Percentiles rank a stretch among this genome's conserved stretches.
Conservation (phyloP, 2,113 vertebrate species). For the Chrysochloris asiatica region DNA sequence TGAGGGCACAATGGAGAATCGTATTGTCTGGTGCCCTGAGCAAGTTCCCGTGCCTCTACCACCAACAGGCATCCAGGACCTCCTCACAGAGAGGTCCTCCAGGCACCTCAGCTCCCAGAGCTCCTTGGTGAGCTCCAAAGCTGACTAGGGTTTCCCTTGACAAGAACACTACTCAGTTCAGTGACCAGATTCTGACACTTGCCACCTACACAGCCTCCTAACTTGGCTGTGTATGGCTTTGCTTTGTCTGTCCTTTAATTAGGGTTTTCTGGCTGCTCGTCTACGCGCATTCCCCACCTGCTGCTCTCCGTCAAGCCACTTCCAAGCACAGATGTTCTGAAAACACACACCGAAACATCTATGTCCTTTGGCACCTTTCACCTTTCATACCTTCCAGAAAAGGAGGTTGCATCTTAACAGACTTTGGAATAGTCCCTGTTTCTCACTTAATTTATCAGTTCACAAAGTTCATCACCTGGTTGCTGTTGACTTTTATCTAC, state of each 20-base stretch:
- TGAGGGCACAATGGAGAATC: not conserved
- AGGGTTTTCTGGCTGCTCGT: not conserved
- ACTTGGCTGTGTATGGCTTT: not conserved
- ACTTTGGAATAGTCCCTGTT: not conserved
- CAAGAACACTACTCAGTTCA: not conserved
- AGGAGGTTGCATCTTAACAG: not conserved
- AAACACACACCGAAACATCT: not conserved
- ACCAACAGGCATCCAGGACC: not conserved
- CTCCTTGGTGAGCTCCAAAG: too few species aligned
- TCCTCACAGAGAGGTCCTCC: not conserved
- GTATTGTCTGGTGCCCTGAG: not conserved
- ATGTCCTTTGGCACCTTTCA: not conserved
- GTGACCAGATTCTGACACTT: not conserved
- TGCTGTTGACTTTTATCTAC: not conserved
- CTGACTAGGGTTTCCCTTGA: too few species aligned
- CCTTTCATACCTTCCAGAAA: not conserved
- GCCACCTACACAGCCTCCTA: not conserved
- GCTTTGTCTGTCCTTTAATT: not conserved
- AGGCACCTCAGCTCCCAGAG: not conserved
- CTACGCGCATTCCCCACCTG: not conserved
- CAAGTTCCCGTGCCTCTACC: not conserved
- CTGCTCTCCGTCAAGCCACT: not conserved
- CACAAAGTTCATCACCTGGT: not conserved
- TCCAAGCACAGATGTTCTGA: not conserved
- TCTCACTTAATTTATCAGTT: not conserved